These are phyloP conservation scores for Camelus dromedarius DNA, from an alignment of 2,113 vertebrate species.

Conservation along the genomic window DNA sequence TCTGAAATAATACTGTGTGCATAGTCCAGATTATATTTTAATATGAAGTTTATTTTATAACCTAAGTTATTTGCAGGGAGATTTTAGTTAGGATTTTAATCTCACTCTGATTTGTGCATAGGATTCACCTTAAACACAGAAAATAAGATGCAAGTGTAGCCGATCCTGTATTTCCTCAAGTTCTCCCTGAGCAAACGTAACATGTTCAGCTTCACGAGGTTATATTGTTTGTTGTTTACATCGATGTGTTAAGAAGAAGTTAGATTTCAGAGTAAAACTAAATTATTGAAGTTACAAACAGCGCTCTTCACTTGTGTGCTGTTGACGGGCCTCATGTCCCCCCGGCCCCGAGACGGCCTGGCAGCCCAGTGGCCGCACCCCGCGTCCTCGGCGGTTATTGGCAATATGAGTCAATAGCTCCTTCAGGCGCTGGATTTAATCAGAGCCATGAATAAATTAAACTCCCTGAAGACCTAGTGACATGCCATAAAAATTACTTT, in stretches of 20 bases:
- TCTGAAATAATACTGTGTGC: background rate
- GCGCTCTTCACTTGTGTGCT: fast-evolving
- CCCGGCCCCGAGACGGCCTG: constrained; percentile 73
- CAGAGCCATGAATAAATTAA: constrained; percentile 92
- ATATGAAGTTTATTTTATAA: background rate
- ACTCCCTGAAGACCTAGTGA: constrained; percentile 91
- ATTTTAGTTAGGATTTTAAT: constrained; percentile 19
- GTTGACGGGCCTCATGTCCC: constrained; percentile 19
- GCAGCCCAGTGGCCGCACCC: constrained; percentile 84
- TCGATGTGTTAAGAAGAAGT: background rate
- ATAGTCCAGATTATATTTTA: background rate
- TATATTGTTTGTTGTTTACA: background rate
- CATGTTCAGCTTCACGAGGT: background rate
- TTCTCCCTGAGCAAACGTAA: background rate
- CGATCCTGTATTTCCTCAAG: background rate
- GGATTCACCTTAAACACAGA: background rate
- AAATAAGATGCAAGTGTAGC: background rate
- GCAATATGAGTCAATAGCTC: constrained; percentile 93
- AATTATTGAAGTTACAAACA: fast-evolving
- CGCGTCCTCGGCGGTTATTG: constrained; percentile 90
- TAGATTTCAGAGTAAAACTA: background rate
- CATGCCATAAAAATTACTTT: constrained; percentile 96
- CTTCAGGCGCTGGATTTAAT: constrained; percentile 93
- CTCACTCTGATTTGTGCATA: background rate
- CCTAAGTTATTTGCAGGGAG: background rate